Evolutionary conservation across 2,113 vertebrate genomes (phyloP), one percentile per base, ranked within the genome.

Genomic region (Axis porcinus): DNA sequence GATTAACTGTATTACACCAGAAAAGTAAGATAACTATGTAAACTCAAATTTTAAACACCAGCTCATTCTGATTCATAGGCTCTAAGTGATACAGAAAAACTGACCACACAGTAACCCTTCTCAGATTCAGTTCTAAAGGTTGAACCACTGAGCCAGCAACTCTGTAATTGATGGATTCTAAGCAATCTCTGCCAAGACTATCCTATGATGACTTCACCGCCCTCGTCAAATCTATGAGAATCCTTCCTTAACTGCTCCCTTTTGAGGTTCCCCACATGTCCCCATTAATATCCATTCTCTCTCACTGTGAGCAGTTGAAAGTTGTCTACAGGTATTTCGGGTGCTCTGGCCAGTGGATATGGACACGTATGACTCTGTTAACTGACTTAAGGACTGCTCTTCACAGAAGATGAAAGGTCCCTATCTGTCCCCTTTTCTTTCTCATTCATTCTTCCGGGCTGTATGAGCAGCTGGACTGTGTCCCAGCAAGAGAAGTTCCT

Each of bases 121-220:
- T 64, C 14, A 85, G 28, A 40, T 52, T 79, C 43, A 54, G 28
- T 74, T 82, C 33, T 89, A 19, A 60, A 86, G 55, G 21, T 55
- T 74, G 60, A 60, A 27, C 15, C 23, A 74, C 17, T 16, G 52
- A 90, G 6, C 33, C 55, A 84, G 57, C 13, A 90, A 43, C 15
- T n/a, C 52, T 33, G 9, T n/a, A 40, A 64, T 1, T 17, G 23
- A 90, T 21, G 36, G 52, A 57, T 67, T 28, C 57, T 67, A 70
- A 40, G 6, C 17, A 76, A 30, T 9, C 7, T n/a, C 76, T 43
- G 50, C 50, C 43, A 87, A 86, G 70, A 50, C 27, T 2, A 64
- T 25, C 4, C 3, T 13, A 47, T 45, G 54, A 55, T 54, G 81
- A 54, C 5, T 27, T n/a, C 19, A 11, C 0, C 11, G 12, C 0